These are phyloP conservation scores for Serilophus lunatus DNA, from an alignment of 2,113 vertebrate species.

Conservation along the genomic window DNA sequence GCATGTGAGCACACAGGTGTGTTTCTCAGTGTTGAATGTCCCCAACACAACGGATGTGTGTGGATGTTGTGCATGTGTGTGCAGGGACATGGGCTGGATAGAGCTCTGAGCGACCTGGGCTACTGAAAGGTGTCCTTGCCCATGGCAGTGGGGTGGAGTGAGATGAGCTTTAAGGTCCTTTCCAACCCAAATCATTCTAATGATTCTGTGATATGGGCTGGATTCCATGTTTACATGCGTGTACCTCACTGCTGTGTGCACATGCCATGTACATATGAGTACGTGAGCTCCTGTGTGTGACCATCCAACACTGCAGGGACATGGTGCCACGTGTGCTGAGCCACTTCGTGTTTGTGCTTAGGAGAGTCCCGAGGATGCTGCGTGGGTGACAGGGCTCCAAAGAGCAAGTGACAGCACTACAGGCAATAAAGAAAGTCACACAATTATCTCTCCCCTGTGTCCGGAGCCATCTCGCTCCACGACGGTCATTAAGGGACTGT, in stretches of 20 bases:
- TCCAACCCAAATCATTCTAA: neutral
- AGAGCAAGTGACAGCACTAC: neutral
- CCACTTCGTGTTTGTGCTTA: fast-evolving
- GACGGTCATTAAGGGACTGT: neutral
- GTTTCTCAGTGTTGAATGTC: neutral
- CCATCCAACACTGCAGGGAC: fast-evolving
- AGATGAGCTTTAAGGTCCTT: neutral
- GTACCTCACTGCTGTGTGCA: neutral
- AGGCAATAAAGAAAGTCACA: neutral
- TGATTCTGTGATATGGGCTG: neutral
- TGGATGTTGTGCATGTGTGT: fast-evolving
- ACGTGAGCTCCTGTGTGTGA: fast-evolving
- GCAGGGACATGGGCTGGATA: fast-evolving
- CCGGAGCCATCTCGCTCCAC: neutral
- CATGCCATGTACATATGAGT: fast-evolving
- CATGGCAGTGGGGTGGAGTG: neutral
- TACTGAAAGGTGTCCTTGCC: neutral
- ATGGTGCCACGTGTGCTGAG: fast-evolving
- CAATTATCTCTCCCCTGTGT: neutral
- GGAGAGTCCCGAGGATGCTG: fast-evolving
- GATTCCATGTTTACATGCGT: fast-evolving
- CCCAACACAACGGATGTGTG: neutral
- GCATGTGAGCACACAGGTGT: fast-evolving
- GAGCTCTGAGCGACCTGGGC: neutral
- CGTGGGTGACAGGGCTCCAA: neutral